Conservation (phyloP, 2,888 invertebrate genomes). For the Patella ulyssiponensis region DNA sequence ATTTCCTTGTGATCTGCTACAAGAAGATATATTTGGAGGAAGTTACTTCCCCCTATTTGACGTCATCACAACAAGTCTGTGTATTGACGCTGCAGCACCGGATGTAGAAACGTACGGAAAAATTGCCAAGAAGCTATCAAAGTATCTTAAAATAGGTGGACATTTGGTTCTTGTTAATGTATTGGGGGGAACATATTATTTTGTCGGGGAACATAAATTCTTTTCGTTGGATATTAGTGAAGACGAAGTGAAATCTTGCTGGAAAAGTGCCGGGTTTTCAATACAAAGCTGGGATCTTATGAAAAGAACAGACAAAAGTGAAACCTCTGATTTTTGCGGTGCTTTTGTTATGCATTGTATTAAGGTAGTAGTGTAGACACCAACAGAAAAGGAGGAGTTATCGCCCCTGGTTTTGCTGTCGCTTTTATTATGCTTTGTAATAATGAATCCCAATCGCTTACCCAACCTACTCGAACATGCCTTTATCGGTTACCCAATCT, state of each 20-base stretch:
- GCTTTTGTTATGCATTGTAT: constrained; percentile 6
- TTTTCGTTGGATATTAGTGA: neutral
- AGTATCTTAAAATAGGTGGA: neutral
- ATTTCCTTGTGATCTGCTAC: neutral
- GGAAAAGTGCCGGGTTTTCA: neutral
- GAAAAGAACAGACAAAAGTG: neutral
- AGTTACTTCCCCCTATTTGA: neutral
- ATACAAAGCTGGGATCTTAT: neutral
- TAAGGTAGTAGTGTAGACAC: too few relatives aligned
- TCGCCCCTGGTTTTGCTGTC: too few relatives aligned
- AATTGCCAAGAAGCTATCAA: neutral
- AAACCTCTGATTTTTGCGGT: neutral
- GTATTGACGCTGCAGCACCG: neutral
- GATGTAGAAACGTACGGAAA: neutral
- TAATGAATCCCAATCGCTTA: too few relatives aligned
- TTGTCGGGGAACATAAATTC: neutral
- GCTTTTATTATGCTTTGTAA: too few relatives aligned
- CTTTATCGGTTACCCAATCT: too few relatives aligned
- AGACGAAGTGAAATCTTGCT: neutral
- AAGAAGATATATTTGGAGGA: neutral
- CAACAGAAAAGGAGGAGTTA: too few relatives aligned
- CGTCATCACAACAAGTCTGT: neutral
- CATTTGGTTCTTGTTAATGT: neutral
- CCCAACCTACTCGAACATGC: too few relatives aligned
- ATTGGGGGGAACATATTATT: neutral